Evolutionary conservation across 1,140 invertebrate species (phyloP), one percentile per base, ranked within the genome.

Genomic region (Drosophila micromelanica): DNA sequence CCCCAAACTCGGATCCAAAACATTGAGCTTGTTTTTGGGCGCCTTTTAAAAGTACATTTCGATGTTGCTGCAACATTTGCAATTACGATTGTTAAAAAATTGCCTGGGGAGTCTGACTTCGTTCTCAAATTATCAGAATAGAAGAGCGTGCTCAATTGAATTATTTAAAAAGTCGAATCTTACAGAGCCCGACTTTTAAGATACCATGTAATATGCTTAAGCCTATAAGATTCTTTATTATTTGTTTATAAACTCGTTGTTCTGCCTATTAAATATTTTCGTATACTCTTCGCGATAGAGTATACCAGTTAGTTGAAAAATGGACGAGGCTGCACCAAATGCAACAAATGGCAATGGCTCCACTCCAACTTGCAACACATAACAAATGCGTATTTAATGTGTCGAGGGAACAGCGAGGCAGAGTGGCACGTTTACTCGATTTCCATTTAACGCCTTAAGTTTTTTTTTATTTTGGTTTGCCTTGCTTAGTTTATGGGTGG

Each of bases 321-420:
- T 84, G 71, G 54, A 63, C 62, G 48, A 71, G 60, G 63, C 75
- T 78, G 65, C 61, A 55, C 30, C 60, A 55, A 55, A 48, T 65
- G 59, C 64, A 68, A 70, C 59, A 27, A 69, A 56, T 69, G 56
- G 48, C 62, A 78, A 72, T 76, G 57, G 55, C 63, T 67, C 27
- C 43, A 61, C 65, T 73, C 35, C 78, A 48, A 59, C 75, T 86
- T 87, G 78, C 82, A 76, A 87, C 82, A 87, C 63, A 78, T 86
- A 80, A 86, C 82, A 86, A 86, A 86, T 86, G 82, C 82, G 82
- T 86, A 86, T 86, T 86, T 86, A 87, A 86, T 82, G 82, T 86
- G 82, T 85, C 74, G 78, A 78, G 65, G 68, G 60, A 48, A 63
- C 30, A 51, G 48, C 12, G 30, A 38, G 49, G 48, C 37, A 27